These are phyloP conservation scores for Melanotaenia trifasciata DNA, from an alignment of 2,797 vertebrate genomes.

Conservation along the genomic window DNA sequence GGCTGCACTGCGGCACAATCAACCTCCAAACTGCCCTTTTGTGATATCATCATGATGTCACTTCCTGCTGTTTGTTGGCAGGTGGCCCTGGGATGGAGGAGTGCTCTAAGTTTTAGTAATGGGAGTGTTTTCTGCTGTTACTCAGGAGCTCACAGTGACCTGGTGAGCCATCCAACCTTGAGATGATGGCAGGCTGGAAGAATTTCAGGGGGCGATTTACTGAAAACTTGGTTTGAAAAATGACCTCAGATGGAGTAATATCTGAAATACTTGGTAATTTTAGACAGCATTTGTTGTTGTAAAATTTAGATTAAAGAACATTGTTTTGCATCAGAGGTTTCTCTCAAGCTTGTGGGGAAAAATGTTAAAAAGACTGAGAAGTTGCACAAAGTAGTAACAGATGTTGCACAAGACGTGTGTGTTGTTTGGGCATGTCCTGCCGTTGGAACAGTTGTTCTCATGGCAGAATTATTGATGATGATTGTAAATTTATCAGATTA, in stretches of 20 bases:
- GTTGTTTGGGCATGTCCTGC: slow-evolving; percentile 26
- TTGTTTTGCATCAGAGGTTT: not conserved
- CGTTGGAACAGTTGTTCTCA: slow-evolving; percentile 1
- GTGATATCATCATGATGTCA: slow-evolving; percentile 50
- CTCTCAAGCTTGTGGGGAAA: not conserved
- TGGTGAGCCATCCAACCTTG: slow-evolving; percentile 14
- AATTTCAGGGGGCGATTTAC: slow-evolving; percentile 8
- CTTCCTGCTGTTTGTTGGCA: slow-evolving; percentile 60
- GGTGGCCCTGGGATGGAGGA: slow-evolving; percentile 17
- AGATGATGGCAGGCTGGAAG: slow-evolving; percentile 33
- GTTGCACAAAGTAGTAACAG: slow-evolving; percentile 31
- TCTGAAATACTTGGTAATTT: not conserved
- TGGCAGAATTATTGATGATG: not conserved
- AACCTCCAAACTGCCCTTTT: slow-evolving; percentile 57
- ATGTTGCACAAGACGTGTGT: slow-evolving; percentile 20
- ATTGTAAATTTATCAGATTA: too few species aligned
- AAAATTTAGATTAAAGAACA: not conserved
- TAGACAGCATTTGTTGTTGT: not conserved
- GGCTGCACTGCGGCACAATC: slow-evolving; percentile 68
- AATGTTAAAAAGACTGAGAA: not conserved
- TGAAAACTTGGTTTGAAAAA: not conserved
- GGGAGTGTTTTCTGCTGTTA: slow-evolving; percentile 34
- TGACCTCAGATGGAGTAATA: not conserved
- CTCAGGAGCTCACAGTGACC: slow-evolving; percentile 19
- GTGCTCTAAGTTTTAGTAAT: slow-evolving; percentile 18